Conservation (phyloP, 2,113 vertebrate genomes). For the Pedionomus torquatus region DNA sequence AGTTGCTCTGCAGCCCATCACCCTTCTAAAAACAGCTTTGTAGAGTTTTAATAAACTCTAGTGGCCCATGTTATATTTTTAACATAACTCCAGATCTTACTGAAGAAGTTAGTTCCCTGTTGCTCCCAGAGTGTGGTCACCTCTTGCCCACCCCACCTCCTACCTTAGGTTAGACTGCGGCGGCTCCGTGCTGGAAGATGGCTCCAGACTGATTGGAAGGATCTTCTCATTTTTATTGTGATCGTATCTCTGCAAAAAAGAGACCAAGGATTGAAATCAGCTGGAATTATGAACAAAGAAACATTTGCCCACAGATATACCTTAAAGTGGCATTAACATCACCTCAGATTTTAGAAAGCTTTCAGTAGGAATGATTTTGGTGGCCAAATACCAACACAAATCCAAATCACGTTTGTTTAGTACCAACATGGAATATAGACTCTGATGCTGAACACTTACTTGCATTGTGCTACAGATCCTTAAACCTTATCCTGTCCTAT, state of each 20-base stretch:
- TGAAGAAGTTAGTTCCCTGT: background rate
- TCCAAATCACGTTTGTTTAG: background rate
- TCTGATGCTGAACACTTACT: background rate
- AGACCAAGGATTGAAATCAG: background rate
- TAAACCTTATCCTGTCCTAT: background rate
- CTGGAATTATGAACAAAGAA: background rate
- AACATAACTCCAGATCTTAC: background rate
- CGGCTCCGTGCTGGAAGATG: slow-evolving; percentile 87
- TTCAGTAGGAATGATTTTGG: background rate
- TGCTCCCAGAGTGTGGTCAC: background rate
- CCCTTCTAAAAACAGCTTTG: background rate
- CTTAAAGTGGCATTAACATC: background rate
- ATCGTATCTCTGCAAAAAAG: slow-evolving; percentile 87
- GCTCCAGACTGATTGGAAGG: slow-evolving; percentile 92
- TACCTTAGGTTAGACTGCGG: slow-evolving; percentile 92
- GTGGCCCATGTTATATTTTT: background rate
- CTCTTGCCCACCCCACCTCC: background rate
- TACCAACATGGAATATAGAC: background rate
- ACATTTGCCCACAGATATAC: background rate
- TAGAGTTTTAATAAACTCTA: too few species aligned
- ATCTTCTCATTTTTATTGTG: slow-evolving; percentile 93
- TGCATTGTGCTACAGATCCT: background rate
- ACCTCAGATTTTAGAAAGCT: background rate
- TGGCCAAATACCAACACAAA: background rate
- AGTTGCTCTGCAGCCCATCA: background rate